Conservation (phyloP, 64 coral and sea anemone species). For the Dendronephthya gigantea region DNA sequence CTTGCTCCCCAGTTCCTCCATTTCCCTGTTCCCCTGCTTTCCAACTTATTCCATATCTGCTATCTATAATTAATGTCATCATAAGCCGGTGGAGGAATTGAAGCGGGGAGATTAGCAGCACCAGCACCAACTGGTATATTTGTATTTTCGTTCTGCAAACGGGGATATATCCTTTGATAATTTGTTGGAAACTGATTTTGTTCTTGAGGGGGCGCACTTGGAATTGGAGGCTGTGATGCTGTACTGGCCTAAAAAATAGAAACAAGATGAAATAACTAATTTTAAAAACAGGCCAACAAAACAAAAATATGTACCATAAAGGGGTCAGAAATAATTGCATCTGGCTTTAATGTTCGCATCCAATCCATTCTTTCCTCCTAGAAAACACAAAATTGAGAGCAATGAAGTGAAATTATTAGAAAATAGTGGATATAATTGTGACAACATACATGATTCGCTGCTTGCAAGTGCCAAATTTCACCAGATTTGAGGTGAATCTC, state of each 20-base stretch:
- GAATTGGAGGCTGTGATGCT: background rate
- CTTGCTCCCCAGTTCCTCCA: no score
- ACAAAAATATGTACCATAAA: background rate
- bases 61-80: background rate
- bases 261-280: background rate
- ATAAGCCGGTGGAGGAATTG: background rate
- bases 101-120: background rate
- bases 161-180: slow-evolving; percentile 6
- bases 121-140: background rate
- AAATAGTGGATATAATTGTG: background rate
- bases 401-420: background rate
- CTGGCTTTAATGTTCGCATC: slow-evolving; percentile 51
- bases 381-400: background rate
- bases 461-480: slow-evolving; percentile 49
- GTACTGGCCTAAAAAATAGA: background rate
- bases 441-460: slow-evolving; percentile 44
- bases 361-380: slow-evolving; percentile 48
- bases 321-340: background rate
- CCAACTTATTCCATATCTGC: no score
- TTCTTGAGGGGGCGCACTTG: background rate
- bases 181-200: background rate
- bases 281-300: background rate
- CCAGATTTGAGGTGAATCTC: slow-evolving; percentile 55
- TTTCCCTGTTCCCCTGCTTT: no score
- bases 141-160: background rate